These are phyloP conservation scores for Sylvilagus floridanus DNA, from an alignment of 2,797 vertebrate genomes.

Conservation along the genomic window DNA sequence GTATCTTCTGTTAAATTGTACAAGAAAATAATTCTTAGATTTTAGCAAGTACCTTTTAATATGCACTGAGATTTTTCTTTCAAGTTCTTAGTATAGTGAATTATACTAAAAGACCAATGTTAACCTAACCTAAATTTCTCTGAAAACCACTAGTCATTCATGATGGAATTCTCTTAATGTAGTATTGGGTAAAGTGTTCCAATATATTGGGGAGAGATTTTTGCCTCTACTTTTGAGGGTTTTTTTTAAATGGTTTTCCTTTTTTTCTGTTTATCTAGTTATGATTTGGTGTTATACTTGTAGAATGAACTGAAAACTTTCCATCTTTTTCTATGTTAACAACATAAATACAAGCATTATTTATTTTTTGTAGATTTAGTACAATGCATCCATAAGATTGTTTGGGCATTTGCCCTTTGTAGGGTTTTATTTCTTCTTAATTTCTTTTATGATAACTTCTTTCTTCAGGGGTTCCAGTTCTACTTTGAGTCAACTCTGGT, in stretches of 20 bases:
- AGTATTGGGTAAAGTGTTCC: background rate
- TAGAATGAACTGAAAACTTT: constrained; percentile 50
- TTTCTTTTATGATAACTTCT: constrained; percentile 55
- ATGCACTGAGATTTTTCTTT: constrained; percentile 29
- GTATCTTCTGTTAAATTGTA: background rate
- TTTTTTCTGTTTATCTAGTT: constrained; percentile 51
- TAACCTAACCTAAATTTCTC: constrained; percentile 28
- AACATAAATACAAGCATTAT: constrained; percentile 52
- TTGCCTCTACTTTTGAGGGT: constrained; percentile 53
- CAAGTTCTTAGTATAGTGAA: background rate
- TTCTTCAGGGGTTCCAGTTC: constrained; percentile 51
- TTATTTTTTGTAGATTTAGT: constrained; percentile 58
- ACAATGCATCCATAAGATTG: constrained; percentile 8
- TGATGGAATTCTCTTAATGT: constrained; percentile 33
- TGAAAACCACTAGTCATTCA: constrained; percentile 34
- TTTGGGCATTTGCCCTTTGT: constrained; percentile 34
- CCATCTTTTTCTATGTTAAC: constrained; percentile 12
- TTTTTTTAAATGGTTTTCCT: background rate
- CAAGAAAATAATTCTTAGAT: background rate
- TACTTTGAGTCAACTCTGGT: constrained; percentile 60
- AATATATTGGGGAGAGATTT: background rate
- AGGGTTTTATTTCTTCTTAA: constrained; percentile 50
- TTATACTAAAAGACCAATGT: constrained; percentile 7
- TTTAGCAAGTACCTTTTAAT: constrained; percentile 14
- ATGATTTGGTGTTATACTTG: constrained; percentile 37